Percentiles rank a stretch among this genome's conserved stretches.
Evolutionary conservation across 2,888 invertebrate species (phyloP).

Genomic region (Drosophila fulvimacula): DNA sequence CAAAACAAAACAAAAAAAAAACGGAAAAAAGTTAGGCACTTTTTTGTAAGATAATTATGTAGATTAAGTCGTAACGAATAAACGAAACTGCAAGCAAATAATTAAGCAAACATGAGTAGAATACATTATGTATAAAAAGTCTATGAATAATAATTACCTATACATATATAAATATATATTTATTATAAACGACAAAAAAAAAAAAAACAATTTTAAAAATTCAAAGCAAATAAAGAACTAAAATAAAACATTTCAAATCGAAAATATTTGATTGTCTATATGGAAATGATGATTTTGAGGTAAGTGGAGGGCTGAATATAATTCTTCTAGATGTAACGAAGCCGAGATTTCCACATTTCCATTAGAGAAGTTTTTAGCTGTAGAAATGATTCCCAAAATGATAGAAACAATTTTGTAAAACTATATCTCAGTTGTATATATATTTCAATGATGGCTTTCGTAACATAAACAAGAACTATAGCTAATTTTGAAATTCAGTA

Average conservation of each 20-base stretch:
- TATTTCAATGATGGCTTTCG: slow-evolving; percentile 59
- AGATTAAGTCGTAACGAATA: slow-evolving; percentile 58
- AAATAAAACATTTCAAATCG: slow-evolving; percentile 38
- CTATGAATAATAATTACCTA: slow-evolving; percentile 57
- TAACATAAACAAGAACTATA: slow-evolving; percentile 66
- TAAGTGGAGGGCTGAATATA: neutral
- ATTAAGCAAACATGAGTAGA: slow-evolving; percentile 61
- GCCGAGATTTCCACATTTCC: no score
- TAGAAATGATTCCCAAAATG: neutral
- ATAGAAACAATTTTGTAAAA: slow-evolving; percentile 29
- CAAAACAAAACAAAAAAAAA: slow-evolving; percentile 22
- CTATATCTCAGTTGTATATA: slow-evolving; percentile 41
- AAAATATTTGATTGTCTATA: neutral
- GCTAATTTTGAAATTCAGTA: slow-evolving; percentile 62
- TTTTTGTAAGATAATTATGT: slow-evolving; percentile 66
- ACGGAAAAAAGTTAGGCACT: slow-evolving; percentile 35
- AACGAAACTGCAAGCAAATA: slow-evolving; percentile 63
- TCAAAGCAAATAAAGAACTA: slow-evolving; percentile 65
- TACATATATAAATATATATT: slow-evolving; percentile 62
- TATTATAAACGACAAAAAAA: slow-evolving; percentile 72
- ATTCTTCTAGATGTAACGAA: no score
- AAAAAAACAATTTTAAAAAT: slow-evolving; percentile 77
- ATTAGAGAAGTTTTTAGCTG: no score
- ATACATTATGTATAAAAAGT: slow-evolving; percentile 69
- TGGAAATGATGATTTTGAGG: neutral